A percentile compares a stretch with the other conserved stretches of the same genome.
Evolutionary conservation across 2,113 vertebrate genomes (phyloP).

Genomic region (Peucedramus taeniatus): DNA sequence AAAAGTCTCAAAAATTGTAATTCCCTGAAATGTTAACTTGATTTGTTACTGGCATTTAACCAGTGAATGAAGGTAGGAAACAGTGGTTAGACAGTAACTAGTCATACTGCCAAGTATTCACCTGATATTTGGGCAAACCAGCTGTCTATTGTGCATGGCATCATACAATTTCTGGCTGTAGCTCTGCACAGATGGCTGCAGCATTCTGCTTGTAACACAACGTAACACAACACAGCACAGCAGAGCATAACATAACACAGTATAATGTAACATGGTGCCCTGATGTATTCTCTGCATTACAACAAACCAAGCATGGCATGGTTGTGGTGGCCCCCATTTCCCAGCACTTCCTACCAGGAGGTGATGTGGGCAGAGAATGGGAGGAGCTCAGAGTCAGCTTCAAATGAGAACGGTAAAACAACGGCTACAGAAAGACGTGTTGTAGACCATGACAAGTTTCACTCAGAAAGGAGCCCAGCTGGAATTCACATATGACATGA

Average conservation of each 20-base stretch:
- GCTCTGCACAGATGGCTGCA: conserved; percentile 24
- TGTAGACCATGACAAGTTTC: neutral
- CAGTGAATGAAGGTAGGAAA: neutral
- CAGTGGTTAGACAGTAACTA: neutral
- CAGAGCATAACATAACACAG: neutral
- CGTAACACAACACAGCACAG: neutral
- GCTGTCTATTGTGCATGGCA: neutral
- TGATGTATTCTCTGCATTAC: neutral
- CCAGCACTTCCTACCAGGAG: neutral
- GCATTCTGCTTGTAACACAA: neutral
- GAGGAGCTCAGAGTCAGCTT: neutral
- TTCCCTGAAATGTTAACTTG: neutral
- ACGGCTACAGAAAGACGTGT: neutral
- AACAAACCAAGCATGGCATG: neutral
- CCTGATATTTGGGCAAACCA: conserved; percentile 27
- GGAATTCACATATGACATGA: conserved; percentile 48
- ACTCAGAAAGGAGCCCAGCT: conserved; percentile 40
- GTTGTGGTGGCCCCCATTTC: neutral
- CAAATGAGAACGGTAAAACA: neutral
- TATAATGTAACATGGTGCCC: neutral
- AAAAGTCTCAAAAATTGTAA: neutral
- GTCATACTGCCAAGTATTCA: neutral
- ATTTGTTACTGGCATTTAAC: neutral
- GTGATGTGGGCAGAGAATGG: neutral
- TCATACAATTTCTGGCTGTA: neutral